Percentiles rank a stretch among this genome's conserved stretches.
phyloP scores from a whole-genome alignment of 2,113 vertebrate genomes.

The Elgaria multicarinata region DNA sequence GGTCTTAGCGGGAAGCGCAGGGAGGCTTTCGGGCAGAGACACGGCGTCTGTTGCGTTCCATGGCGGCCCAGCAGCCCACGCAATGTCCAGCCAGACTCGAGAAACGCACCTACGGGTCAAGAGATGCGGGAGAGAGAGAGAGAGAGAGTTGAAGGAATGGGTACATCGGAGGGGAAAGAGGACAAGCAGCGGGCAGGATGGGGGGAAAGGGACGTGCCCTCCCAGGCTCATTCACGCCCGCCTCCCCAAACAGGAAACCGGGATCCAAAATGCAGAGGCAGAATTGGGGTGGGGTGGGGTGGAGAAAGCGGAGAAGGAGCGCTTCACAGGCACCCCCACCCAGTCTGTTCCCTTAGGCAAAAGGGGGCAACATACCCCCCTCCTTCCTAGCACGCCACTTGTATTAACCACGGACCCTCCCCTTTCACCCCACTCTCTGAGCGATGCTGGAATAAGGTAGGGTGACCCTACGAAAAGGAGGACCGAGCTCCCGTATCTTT shows the following conservation, averaged over 20 bases:
- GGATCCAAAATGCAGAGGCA: neutral
- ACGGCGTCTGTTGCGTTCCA: conserved; percentile 24
- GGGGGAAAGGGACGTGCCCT: too few relatives aligned
- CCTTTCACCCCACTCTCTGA: neutral
- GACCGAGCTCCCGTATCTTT: too few relatives aligned
- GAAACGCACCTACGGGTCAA: neutral
- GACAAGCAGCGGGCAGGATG: neutral
- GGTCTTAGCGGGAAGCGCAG: neutral
- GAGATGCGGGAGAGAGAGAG: neutral
- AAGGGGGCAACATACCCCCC: neutral
- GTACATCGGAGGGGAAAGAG: neutral
- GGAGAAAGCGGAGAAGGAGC: neutral
- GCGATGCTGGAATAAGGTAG: neutral
- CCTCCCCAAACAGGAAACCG: neutral
- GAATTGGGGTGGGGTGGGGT: neutral
- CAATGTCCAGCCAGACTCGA: neutral
- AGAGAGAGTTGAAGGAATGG: neutral
- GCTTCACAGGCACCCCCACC: neutral
- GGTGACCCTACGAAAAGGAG: too few relatives aligned
- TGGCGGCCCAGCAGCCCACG: neutral
- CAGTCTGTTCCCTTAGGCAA: neutral
- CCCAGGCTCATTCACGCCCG: neutral
- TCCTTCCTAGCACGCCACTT: neutral
- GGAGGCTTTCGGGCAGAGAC: neutral
- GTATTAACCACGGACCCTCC: neutral